Conservation (phyloP, 2,888 invertebrate genomes). For the Myopa testacea region DNA sequence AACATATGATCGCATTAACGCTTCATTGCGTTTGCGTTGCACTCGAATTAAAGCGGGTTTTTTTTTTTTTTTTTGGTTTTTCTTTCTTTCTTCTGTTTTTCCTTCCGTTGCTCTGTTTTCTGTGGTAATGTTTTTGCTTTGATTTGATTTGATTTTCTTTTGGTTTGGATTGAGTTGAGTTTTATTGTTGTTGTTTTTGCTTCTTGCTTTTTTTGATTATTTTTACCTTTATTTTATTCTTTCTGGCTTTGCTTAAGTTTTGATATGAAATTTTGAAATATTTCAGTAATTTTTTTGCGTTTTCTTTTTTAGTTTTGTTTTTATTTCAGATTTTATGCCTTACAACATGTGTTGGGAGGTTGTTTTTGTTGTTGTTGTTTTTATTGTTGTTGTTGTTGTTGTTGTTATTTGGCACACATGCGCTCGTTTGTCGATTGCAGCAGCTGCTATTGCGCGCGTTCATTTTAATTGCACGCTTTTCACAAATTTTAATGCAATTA, state of each 20-base stretch:
- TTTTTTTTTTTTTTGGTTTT: not conserved
- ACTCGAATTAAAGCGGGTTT: not conserved
- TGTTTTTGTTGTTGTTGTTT: not conserved
- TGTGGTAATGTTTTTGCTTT: no score
- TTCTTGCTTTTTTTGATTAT: not conserved
- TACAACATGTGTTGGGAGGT: not conserved
- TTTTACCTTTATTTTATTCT: not conserved
- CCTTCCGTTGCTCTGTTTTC: not conserved
- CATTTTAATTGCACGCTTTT: not conserved
- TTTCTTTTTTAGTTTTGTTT: no score
- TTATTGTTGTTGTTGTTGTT: not conserved
- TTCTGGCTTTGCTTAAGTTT: not conserved
- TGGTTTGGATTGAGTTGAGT: not conserved
- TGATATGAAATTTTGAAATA: not conserved
- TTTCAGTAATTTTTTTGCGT: not conserved
- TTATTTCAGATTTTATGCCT: not conserved
- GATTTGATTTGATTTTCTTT: not conserved
- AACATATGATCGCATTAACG: not conserved
- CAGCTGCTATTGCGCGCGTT: not conserved
- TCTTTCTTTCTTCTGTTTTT: not conserved
- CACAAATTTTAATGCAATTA: slow-evolving; percentile 3
- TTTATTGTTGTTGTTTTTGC: not conserved
- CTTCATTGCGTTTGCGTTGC: slow-evolving; percentile 18
- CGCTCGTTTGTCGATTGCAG: not conserved
- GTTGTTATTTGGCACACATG: not conserved